Evolutionary conservation across 2,113 vertebrate genomes (phyloP).

Genomic region (Furnarius figulus): DNA sequence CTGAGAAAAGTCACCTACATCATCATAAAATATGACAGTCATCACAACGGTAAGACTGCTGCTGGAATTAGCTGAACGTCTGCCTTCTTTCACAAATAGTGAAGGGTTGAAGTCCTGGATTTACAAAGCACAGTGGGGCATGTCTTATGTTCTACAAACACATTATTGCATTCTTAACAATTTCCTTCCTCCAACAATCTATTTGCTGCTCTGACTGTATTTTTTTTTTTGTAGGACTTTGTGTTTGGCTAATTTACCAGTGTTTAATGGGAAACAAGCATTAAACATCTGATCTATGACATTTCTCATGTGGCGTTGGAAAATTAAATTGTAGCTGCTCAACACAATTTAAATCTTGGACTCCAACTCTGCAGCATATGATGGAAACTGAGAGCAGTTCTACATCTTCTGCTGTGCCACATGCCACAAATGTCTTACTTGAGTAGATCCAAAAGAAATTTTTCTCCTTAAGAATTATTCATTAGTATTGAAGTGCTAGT

Average conservation of each 20-base stretch:
- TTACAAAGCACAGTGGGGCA: not conserved
- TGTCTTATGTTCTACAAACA: not conserved
- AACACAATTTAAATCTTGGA: constrained; percentile 8
- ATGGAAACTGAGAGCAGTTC: not conserved
- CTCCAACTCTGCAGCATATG: not conserved
- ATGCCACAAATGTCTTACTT: not conserved
- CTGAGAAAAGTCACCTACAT: not conserved
- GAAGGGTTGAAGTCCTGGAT: not conserved
- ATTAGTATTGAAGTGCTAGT: not conserved
- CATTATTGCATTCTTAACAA: not conserved
- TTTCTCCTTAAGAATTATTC: not conserved
- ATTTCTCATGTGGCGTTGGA: not conserved
- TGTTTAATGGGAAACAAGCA: constrained; percentile 3
- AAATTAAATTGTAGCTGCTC: not conserved
- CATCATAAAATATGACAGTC: not conserved
- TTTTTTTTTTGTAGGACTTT: not conserved
- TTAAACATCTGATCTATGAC: constrained; percentile 2
- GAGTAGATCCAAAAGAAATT: not conserved
- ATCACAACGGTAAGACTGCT: not conserved
- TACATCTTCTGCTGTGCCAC: not conserved
- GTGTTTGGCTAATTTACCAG: not conserved
- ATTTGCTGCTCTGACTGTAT: not conserved
- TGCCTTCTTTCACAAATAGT: not conserved
- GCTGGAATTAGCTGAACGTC: not conserved
- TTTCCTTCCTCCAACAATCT: not conserved